Evolutionary conservation across 1,140 invertebrate genomes (phyloP), one percentile per base, ranked within the genome.

Genomic region (Lucilia sericata): DNA sequence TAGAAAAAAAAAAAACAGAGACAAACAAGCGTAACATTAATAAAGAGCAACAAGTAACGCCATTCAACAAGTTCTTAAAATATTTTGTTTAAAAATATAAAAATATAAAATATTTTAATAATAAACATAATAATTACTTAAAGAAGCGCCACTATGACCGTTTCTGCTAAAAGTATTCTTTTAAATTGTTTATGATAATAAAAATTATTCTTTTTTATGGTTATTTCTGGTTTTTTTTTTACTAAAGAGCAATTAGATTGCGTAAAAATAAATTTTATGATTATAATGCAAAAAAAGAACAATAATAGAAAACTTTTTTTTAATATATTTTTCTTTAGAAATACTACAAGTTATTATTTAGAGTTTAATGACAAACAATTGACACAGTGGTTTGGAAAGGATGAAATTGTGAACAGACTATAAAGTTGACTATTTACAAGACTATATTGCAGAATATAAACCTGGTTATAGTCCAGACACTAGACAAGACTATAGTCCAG

Each of bases 261-360:
- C 76, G 76, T 80, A 80, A 49, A 80, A 80, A 80, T 80, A 51
- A 49, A 49, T 51, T 49, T 80, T 80, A 49, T 80, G 42, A 49
- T 78, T 42, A 12, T 47, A 47, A 19, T 17, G 75, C 36, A 80
- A 80, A 78, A 10, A 49, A 78, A 80, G n/a, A 51, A 80, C 17
- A 76, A 75, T 10, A 13, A 55, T 17, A 55, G 12, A 55, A 55
- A 10, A 55, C 12, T 3, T 55, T n/a, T 42, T 55, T 55, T 55
- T 55, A 2, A 55, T 13, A 55, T 2, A 55, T 10, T 55, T 55
- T 55, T 30, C 25, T 55, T 55, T 55, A 55, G 51, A 17, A 42
- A 8, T 42, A 42, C 10, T 42, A 42, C 42, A 42, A 42, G 7
- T 42, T 42, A 8, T 42, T 42, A 42, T 8, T 10, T 42, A 42